Conservation (phyloP, 2,113 vertebrate species). For the Phoxinus phoxinus region DNA sequence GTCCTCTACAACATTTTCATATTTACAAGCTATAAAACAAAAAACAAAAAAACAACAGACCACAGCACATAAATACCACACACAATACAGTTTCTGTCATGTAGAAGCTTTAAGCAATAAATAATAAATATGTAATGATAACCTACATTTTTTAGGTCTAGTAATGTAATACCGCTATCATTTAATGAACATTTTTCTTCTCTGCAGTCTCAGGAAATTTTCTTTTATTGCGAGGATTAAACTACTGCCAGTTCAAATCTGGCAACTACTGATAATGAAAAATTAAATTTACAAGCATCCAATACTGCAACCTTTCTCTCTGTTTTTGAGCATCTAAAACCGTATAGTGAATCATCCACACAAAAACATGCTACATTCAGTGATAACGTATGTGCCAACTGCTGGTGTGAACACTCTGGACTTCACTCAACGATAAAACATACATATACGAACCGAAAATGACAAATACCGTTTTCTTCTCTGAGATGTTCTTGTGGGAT, state of each 20-base stretch:
- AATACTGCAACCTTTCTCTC: background rate
- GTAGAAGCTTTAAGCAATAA: slow-evolving; percentile 19
- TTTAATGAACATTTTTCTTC: background rate
- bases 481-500: background rate
- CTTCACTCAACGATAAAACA: background rate
- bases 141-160: background rate
- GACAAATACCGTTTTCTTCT: background rate
- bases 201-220: background rate
- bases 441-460: background rate
- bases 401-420: slow-evolving; percentile 8
- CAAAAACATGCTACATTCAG: background rate
- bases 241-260: background rate
- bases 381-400: background rate
- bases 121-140: slow-evolving; percentile 34
- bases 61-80: slow-evolving; percentile 31
- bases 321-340: background rate
- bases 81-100: slow-evolving; percentile 5
- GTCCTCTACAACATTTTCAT: slow-evolving; percentile 14
- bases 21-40: slow-evolving; percentile 16
- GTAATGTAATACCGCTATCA: too few relatives aligned
- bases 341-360: background rate
- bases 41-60: background rate
- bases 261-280: background rate
- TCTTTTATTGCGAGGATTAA: background rate
- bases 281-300: background rate